phyloP scores from a whole-genome alignment of 1,140 invertebrate species.

The Diprion similis region DNA sequence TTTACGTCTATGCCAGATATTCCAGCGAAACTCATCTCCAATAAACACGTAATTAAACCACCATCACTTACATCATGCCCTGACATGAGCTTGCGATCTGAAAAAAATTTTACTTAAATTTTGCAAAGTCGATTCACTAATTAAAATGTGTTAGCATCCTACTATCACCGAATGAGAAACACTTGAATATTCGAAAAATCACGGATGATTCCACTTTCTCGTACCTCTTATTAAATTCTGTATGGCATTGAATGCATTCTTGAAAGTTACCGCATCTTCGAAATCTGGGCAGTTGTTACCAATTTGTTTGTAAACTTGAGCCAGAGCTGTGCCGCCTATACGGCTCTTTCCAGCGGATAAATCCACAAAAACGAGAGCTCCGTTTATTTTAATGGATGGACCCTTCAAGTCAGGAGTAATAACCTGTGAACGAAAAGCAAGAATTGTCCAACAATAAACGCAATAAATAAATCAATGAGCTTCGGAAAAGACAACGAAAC shows the following conservation, averaged over 20 bases:
- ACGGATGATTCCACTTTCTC: not conserved
- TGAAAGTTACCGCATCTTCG: constrained; percentile 71
- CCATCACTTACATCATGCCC: constrained; percentile 98
- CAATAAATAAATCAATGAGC: constrained; percentile 17
- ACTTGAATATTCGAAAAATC: not conserved
- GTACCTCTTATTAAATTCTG: constrained; percentile 82
- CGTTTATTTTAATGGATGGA: constrained; percentile 62
- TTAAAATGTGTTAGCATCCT: not conserved
- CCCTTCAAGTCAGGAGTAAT: constrained; percentile 91
- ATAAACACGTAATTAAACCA: constrained; percentile 85
- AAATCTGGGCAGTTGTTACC: constrained; percentile 85
- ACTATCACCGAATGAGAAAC: not conserved
- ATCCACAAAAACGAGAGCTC: constrained; percentile 74
- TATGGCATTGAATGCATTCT: constrained; percentile 80
- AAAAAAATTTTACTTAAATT: constrained; percentile 29
- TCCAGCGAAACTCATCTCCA: constrained; percentile 97
- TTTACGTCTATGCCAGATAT: constrained; percentile 80
- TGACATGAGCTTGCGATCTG: constrained; percentile 77
- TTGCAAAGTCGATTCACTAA: not conserved
- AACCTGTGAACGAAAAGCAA: constrained; percentile 44
- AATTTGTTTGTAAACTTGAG: constrained; percentile 88
- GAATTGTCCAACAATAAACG: not conserved
- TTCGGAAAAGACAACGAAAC: not conserved
- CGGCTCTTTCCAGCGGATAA: constrained; percentile 71
- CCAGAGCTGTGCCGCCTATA: constrained; percentile 90